phyloP scores from a whole-genome alignment of 2,113 vertebrate genomes.

The Crotalus helleri region DNA sequence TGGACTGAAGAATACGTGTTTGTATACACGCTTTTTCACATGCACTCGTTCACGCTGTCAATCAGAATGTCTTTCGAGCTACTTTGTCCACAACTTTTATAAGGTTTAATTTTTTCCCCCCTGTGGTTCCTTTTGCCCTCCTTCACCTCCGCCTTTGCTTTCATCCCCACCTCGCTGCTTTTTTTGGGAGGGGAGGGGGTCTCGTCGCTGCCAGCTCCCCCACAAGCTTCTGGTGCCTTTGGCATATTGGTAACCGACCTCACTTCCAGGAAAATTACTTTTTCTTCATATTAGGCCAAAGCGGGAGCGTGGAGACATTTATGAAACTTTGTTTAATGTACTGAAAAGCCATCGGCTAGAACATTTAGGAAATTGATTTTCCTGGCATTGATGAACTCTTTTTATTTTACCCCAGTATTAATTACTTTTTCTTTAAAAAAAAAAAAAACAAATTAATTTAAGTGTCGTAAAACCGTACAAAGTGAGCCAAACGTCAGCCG shows the following conservation, averaged over 20 bases:
- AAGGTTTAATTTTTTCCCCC: background rate
- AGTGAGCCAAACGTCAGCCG: conserved; percentile 79
- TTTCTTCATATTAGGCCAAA: conserved; percentile 78
- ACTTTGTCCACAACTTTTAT: background rate
- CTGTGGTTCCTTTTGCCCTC: accelerated
- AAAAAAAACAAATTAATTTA: conserved; percentile 83
- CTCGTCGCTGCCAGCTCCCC: background rate
- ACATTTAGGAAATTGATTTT: conserved; percentile 91
- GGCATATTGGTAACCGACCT: conserved; percentile 58
- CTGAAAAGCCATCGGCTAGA: conserved; percentile 87
- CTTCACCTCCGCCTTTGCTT: background rate
- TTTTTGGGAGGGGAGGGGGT: background rate
- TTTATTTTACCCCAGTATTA: conserved; percentile 87
- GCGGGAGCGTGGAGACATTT: conserved; percentile 79
- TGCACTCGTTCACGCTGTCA: background rate
- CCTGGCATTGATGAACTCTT: conserved; percentile 87
- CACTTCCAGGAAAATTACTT: conserved; percentile 78
- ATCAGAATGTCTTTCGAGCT: background rate
- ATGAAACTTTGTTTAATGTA: conserved; percentile 92
- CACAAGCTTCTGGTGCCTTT: conserved; percentile 21
- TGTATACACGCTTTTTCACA: background rate
- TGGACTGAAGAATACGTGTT: background rate
- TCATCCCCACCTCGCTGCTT: background rate
- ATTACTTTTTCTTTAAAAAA: conserved; percentile 70
- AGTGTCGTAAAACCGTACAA: conserved; percentile 83